These are phyloP conservation scores for Hoplodrina ambigua DNA, from an alignment of 2,888 invertebrate genomes.

Conservation along the genomic window DNA sequence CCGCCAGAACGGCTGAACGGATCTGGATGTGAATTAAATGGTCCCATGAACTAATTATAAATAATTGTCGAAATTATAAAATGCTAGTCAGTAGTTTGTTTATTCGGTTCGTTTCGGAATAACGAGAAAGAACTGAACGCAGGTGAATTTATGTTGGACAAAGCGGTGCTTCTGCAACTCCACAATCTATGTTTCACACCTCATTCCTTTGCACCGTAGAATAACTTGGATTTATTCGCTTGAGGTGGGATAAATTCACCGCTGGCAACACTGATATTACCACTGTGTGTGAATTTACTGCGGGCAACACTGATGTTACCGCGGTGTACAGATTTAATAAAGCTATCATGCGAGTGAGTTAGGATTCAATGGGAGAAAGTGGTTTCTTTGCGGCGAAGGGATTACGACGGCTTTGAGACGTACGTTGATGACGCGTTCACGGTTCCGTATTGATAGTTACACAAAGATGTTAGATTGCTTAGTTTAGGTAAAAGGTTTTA, in stretches of 20 bases:
- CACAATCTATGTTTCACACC: constrained; percentile 10
- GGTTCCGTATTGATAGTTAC: constrained; percentile 1
- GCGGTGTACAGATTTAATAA: constrained; percentile 42
- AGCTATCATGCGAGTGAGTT: constrained; percentile 47
- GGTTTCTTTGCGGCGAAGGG: constrained; percentile 17
- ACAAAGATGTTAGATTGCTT: background rate
- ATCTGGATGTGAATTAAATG: too few relatives aligned
- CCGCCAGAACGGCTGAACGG: too few relatives aligned
- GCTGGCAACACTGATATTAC: constrained; percentile 55
- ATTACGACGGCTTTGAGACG: constrained; percentile 24
- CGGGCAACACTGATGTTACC: constrained; percentile 40
- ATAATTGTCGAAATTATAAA: too few relatives aligned
- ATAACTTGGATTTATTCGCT: constrained; percentile 53
- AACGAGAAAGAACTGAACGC: too few relatives aligned
- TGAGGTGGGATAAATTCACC: constrained; percentile 50
- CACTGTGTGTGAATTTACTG: constrained; percentile 50
- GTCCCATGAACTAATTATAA: too few relatives aligned
- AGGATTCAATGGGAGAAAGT: constrained; percentile 24
- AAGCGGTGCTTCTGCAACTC: constrained; percentile 11
- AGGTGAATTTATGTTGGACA: background rate
- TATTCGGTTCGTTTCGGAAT: too few relatives aligned
- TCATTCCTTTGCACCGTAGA: constrained; percentile 51
- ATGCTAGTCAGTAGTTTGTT: too few relatives aligned
- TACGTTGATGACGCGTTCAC: constrained; percentile 11
- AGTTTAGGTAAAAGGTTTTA: too few relatives aligned